Evolutionary conservation across 2,888 invertebrate genomes (phyloP), one percentile per base, ranked within the genome.

Genomic region (Cyrtodaria siliqua): DNA sequence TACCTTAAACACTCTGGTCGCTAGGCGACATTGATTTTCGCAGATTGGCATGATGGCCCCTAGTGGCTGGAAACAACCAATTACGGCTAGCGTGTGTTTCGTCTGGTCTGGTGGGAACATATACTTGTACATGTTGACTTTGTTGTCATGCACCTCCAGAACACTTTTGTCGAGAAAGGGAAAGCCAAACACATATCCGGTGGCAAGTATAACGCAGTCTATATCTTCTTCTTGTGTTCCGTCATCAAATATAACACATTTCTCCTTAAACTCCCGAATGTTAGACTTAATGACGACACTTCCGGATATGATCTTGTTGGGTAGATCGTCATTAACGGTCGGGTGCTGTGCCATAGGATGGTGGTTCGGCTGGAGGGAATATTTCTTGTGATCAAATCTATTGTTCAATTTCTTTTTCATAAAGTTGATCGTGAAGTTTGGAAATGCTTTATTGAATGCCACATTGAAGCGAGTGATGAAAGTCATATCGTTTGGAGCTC

Each of bases 21-120:
- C 93, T 77, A 94, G 89, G 2, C 94, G 87, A 38, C 92, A 90
- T 82, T 94, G 94, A 85, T 93, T 84, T 82, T 94, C 94, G 8
- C 93, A 89, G 1, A 94, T 90, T 0, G 94, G 94, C 87, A 93
- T 92, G 18, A 94, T 87, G 2, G 93, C 92, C 2, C 94, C 94
- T 12, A 92, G 81, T 0, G 94, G 93, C 87, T 94, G 93, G 29
- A 93, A 85, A 63, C 92, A 91, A 12, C 93, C 94, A 68, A 94
- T 92, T 12, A 94, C 86, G 18, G 93, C 93, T 40, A 94, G 83
- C 0, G 93, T 93, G 18, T 77, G 72, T 16, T 86, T 85, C 8
- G 79, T 67, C 18, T 92, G 79, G 23, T 91, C 83, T 0, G 93
- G 92, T 9, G 93, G 92, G 62, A 92, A 93, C 83, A 93, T 91